A percentile compares a stretch with the other conserved stretches of the same genome.
Evolutionary conservation across 2,888 invertebrate genomes (phyloP).

Genomic region (Netelia fuscicornis): DNA sequence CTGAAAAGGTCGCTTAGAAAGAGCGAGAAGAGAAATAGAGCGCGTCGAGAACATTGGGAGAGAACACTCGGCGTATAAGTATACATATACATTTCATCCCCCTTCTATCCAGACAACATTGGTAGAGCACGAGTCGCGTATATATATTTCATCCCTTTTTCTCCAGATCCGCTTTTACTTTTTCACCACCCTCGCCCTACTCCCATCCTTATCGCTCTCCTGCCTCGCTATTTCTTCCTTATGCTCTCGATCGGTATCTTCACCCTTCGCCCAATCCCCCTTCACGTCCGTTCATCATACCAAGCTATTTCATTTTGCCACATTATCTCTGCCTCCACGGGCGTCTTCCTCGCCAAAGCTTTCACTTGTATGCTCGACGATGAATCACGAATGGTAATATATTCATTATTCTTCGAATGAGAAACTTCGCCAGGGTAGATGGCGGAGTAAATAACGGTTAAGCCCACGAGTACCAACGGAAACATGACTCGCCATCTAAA

Average conservation of each 20-base stretch:
- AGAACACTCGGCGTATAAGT: constrained; percentile 16
- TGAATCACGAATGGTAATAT: background rate
- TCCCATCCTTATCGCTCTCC: constrained; percentile 28
- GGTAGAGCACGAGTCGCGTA: constrained; percentile 30
- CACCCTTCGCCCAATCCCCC: constrained; percentile 16
- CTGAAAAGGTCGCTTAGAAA: constrained; percentile 45
- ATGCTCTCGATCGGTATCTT: constrained; percentile 44
- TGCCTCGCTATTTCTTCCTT: constrained; percentile 30
- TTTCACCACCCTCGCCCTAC: constrained; percentile 15
- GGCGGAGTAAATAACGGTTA: background rate
- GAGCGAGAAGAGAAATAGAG: constrained; percentile 16
- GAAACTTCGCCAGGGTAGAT: background rate
- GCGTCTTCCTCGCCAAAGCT: background rate
- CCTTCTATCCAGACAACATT: background rate
- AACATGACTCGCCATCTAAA: too few species aligned
- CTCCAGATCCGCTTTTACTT: constrained; percentile 24
- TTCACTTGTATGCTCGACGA: background rate
- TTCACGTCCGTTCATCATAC: constrained; percentile 26
- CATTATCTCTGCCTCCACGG: constrained; percentile 5
- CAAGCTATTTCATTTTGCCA: constrained; percentile 23
- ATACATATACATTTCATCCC: background rate
- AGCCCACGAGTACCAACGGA: background rate
- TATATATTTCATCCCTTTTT: constrained; percentile 18
- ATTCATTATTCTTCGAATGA: background rate
- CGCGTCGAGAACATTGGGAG: constrained; percentile 24